Percentiles rank a stretch among this genome's conserved stretches.
phyloP scores from a whole-genome alignment of 2,888 invertebrate species.

The Petrolisthes cinctipes region DNA sequence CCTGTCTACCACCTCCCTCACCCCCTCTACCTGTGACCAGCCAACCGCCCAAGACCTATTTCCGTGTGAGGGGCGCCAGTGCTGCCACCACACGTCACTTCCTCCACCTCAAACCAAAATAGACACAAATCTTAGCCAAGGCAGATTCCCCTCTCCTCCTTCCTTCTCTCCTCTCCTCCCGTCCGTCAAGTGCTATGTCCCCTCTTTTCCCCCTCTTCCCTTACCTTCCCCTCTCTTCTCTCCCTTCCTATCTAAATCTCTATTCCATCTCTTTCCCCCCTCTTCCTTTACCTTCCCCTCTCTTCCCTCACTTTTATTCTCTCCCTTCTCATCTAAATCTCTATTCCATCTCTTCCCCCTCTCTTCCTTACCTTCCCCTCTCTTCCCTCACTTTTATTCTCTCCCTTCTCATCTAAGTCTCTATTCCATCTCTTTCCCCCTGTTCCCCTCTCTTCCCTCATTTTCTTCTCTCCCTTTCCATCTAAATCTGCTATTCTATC shows the following conservation, averaged over 20 bases:
- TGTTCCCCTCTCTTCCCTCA: background rate
- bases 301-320: background rate
- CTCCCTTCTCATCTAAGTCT: background rate
- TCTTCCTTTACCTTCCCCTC: too few relatives aligned
- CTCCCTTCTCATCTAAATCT: background rate
- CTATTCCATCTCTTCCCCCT: too few relatives aligned
- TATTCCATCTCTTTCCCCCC: background rate
- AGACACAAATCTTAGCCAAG: too few relatives aligned
- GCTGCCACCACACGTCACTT: too few relatives aligned
- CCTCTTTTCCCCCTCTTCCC: background rate
- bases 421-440: background rate
- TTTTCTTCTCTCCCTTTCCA: background rate
- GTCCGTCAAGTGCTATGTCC: background rate
- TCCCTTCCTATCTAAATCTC: background rate
- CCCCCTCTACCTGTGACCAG: too few relatives aligned
- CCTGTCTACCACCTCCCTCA: too few relatives aligned
- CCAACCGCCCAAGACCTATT: too few relatives aligned
- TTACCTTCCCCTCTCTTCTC: background rate
- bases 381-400: background rate
- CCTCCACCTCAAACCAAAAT: too few relatives aligned
- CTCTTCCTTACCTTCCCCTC: background rate
- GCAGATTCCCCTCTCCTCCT: too few relatives aligned
- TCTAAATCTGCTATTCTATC: background rate
- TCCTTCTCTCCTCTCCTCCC: background rate
- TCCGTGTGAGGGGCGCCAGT: too few relatives aligned